These are phyloP conservation scores for Tiliacea aurago DNA, from an alignment of 2,888 invertebrate genomes.

Conservation along the genomic window DNA sequence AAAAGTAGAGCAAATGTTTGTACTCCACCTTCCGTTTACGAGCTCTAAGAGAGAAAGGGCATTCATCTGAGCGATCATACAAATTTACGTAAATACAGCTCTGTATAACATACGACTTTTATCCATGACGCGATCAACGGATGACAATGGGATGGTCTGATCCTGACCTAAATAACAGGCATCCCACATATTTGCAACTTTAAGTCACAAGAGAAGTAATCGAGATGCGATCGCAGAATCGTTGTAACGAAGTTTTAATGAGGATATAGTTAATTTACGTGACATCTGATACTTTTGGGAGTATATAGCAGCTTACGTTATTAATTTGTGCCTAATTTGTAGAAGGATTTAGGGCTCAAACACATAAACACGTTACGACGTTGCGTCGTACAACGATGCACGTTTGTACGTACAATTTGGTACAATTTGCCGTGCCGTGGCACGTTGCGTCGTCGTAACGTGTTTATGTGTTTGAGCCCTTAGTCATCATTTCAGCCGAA, in stretches of 20 bases:
- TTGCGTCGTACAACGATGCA: too few relatives aligned
- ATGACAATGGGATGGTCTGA: slow-evolving; percentile 38
- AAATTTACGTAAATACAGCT: slow-evolving; percentile 13
- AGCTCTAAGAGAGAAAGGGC: slow-evolving; percentile 42
- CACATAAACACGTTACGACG: too few relatives aligned
- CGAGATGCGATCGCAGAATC: slow-evolving; percentile 34
- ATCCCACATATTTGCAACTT: slow-evolving; percentile 27
- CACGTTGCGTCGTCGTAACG: too few relatives aligned
- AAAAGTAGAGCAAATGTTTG: slow-evolving; percentile 52
- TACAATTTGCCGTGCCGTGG: too few relatives aligned
- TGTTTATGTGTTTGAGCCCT: too few relatives aligned
- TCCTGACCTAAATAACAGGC: slow-evolving; percentile 50
- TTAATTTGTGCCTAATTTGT: slow-evolving; percentile 15
- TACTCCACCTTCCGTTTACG: slow-evolving; percentile 49
- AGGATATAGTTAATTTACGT: slow-evolving; percentile 30
- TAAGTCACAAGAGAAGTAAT: slow-evolving; percentile 32
- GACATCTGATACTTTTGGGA: slow-evolving; percentile 25
- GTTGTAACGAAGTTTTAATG: slow-evolving; percentile 47
- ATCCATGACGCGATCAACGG: slow-evolving; percentile 26
- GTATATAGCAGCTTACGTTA: slow-evolving; percentile 5
- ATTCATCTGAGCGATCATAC: slow-evolving; percentile 37
- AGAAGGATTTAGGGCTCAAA: slow-evolving; percentile 10
- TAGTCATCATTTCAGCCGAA: too few relatives aligned
- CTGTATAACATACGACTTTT: slow-evolving; percentile 22
- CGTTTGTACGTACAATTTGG: too few relatives aligned